Conservation (phyloP, 2,113 vertebrate genomes). For the Agapornis roseicollis region DNA sequence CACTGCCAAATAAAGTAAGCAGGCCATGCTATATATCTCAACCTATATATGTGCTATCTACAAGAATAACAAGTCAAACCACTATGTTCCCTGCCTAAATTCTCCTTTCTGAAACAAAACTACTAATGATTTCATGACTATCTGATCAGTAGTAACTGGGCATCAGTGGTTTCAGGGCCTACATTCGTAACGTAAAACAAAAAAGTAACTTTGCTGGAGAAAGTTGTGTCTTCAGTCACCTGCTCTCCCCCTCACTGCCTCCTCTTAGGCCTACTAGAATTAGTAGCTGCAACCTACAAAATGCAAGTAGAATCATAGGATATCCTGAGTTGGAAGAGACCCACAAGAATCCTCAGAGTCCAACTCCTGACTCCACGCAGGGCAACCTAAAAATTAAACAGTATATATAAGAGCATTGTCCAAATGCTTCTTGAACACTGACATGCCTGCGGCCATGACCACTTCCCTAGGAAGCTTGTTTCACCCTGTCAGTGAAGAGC, state of each 20-base stretch:
- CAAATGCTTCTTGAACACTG: not conserved
- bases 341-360: accelerated
- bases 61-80: not conserved
- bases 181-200: not conserved
- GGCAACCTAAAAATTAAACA: not conserved
- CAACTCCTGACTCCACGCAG: not conserved
- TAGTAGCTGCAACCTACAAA: not conserved
- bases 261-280: not conserved
- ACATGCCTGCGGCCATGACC: not conserved
- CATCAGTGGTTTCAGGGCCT: not conserved
- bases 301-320: not conserved
- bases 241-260: not conserved
- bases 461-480: not conserved
- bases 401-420: not conserved
- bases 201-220: not conserved
- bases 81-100: not conserved
- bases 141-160: not conserved
- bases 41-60: not conserved
- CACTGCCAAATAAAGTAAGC: not conserved
- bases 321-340: not conserved
- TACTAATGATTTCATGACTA: not conserved
- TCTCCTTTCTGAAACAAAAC: not conserved
- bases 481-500: not conserved
- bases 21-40: not conserved
- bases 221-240: not conserved